Conservation (phyloP, 92 coral and sea anemone genomes). For the Paramuricea clavata region DNA sequence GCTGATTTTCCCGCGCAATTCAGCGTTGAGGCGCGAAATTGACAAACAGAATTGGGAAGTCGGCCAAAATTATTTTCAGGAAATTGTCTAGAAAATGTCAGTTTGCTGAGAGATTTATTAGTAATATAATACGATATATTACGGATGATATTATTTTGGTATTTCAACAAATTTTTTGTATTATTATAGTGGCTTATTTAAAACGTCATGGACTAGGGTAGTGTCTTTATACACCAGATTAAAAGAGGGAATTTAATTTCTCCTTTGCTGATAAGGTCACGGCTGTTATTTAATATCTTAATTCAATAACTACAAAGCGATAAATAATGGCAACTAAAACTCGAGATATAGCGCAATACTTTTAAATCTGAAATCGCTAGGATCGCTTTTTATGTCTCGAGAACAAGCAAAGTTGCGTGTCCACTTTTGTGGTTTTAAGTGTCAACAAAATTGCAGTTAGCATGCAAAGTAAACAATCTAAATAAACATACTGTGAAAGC, state of each 20-base stretch:
- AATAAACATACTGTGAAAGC: neutral
- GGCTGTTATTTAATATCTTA: neutral
- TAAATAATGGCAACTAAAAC: neutral
- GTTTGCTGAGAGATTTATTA: neutral
- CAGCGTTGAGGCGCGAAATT: too few relatives aligned
- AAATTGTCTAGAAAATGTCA: too few relatives aligned
- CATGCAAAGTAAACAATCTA: conserved; percentile 4
- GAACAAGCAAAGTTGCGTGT: neutral
- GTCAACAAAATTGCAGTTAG: conserved; percentile 16
- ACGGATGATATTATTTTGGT: neutral
- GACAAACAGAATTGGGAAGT: too few relatives aligned
- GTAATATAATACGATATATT: neutral
- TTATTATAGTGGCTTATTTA: too few relatives aligned
- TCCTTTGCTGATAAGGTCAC: neutral
- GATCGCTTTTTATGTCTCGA: neutral
- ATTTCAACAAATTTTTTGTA: conserved; percentile 22
- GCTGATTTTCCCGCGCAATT: neutral
- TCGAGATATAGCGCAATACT: neutral
- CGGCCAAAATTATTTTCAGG: too few relatives aligned
- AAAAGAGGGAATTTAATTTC: neutral
- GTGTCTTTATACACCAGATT: neutral
- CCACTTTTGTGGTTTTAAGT: neutral
- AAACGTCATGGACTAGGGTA: neutral
- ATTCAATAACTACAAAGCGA: neutral
- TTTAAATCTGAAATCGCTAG: neutral